phyloP scores from a whole-genome alignment of 2,888 invertebrate species.

The Sesia apiformis region DNA sequence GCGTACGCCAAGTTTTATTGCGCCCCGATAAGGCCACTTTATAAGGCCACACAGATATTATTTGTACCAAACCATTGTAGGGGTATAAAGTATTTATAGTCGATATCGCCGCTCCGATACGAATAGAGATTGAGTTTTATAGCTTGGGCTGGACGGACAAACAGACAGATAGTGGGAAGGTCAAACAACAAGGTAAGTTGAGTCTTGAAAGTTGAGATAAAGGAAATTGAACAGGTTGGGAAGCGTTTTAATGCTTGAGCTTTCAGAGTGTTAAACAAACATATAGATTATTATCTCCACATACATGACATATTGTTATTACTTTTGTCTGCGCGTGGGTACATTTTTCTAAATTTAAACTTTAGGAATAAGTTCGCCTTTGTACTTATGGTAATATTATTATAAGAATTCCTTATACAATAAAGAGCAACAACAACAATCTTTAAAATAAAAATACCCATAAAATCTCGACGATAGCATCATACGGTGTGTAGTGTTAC shows the following conservation, averaged over 20 bases:
- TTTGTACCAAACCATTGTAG: not conserved
- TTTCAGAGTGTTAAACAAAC: not conserved
- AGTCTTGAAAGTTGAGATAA: not conserved
- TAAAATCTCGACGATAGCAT: too few species aligned
- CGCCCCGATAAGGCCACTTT: too few species aligned
- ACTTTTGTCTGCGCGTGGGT: too few species aligned
- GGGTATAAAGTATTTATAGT: constrained; percentile 19
- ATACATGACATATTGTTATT: too few species aligned
- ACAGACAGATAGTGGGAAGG: constrained; percentile 6
- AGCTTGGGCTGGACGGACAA: constrained; percentile 5
- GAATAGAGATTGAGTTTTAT: constrained; percentile 8
- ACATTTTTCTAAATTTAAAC: too few species aligned
- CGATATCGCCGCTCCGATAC: constrained; percentile 10
- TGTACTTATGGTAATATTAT: too few species aligned
- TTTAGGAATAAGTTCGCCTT: too few species aligned
- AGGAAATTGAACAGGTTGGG: not conserved
- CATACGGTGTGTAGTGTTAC: too few species aligned
- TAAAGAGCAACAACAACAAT: too few species aligned
- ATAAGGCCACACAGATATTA: not conserved
- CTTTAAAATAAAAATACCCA: too few species aligned
- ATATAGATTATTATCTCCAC: not conserved
- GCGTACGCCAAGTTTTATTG: too few species aligned
- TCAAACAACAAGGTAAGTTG: constrained; percentile 6
- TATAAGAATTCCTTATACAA: too few species aligned
- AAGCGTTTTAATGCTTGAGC: not conserved